Percentiles rank a stretch among this genome's conserved stretches.
Evolutionary conservation across 2,797 vertebrate species (phyloP).

Genomic region (Aotus griseimembra): DNA sequence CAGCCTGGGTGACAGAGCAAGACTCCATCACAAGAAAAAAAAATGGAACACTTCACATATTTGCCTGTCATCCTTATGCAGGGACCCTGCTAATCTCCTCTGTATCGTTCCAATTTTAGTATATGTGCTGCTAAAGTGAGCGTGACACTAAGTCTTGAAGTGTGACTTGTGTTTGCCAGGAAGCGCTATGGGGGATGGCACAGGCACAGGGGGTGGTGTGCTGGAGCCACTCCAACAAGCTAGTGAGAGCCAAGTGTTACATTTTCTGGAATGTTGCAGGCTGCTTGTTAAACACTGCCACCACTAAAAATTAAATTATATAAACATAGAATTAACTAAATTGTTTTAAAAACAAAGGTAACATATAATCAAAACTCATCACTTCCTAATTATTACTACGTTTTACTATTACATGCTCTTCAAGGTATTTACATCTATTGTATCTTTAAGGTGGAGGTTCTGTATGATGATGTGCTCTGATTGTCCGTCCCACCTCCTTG

Average conservation of each 20-base stretch:
- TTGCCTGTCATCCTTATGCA: not conserved
- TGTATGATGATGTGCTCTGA: not conserved
- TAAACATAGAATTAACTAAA: slow-evolving; percentile 45
- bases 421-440: not conserved
- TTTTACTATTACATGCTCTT: slow-evolving; percentile 4
- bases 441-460: not conserved
- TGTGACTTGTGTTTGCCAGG: not conserved
- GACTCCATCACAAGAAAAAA: no score
- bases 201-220: not conserved
- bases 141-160: not conserved
- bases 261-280: not conserved
- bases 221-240: not conserved
- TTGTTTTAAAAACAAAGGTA: slow-evolving; percentile 58
- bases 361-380: not conserved
- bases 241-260: not conserved
- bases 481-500: not conserved
- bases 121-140: no score
- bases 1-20: no score
- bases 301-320: slow-evolving; percentile 31
- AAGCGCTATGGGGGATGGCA: not conserved
- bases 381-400: not conserved
- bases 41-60: not conserved
- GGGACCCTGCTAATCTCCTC: not conserved
- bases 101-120: not conserved
- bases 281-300: not conserved